Evolutionary conservation across 2,888 invertebrate species (phyloP).

Genomic region (Oscheius myriophilus): DNA sequence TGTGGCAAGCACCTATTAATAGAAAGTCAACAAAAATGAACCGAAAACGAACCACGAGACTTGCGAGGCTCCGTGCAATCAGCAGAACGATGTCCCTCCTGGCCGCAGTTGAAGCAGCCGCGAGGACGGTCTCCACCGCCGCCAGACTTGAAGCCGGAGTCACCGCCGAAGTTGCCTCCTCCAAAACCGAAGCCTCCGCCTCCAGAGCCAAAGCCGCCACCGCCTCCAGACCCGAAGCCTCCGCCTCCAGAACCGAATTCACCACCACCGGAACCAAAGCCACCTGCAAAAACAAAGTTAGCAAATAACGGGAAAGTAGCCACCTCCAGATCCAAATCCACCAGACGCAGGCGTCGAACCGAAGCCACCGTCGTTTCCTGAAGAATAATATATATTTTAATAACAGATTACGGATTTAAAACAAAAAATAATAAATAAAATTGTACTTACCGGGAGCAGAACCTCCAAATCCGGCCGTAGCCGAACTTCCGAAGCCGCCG

Average conservation of each 20-base stretch:
- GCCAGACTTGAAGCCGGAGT: slow-evolving; percentile 29
- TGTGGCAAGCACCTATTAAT: slow-evolving; percentile 30
- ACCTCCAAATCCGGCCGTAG: no score
- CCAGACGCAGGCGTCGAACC: background rate
- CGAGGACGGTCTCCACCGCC: background rate
- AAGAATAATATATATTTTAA: no score
- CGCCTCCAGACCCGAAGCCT: background rate
- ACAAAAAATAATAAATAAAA: no score
- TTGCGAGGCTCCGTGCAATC: slow-evolving; percentile 46
- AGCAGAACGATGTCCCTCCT: slow-evolving; percentile 46
- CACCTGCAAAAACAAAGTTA: slow-evolving; percentile 8
- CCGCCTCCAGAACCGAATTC: slow-evolving; percentile 20
- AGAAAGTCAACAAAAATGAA: background rate
- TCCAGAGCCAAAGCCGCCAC: slow-evolving; percentile 23
- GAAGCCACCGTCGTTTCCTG: no score
- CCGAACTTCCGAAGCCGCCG: no score
- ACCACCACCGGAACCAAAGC: background rate
- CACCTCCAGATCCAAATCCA: slow-evolving; percentile 12
- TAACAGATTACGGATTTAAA: no score
- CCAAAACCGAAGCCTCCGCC: slow-evolving; percentile 20
- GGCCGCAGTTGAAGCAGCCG: slow-evolving; percentile 51
- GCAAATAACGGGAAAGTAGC: background rate
- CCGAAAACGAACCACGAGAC: background rate
- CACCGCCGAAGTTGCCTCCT: slow-evolving; percentile 9
- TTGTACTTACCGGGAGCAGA: no score